Percentiles rank a stretch among this genome's conserved stretches.
phyloP scores from a whole-genome alignment of 2,888 invertebrate genomes.

The Cheilosia soror region DNA sequence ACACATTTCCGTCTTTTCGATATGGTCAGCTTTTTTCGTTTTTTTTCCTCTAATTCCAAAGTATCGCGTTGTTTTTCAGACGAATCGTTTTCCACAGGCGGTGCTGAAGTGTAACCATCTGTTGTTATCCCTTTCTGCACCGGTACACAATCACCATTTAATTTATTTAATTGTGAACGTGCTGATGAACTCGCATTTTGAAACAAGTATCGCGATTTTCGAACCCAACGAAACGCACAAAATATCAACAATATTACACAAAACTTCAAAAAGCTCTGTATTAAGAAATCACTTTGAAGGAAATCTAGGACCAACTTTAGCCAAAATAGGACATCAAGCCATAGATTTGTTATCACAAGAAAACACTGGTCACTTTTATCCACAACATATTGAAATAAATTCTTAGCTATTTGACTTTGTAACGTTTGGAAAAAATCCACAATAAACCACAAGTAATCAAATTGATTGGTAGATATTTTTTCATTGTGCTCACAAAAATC shows the following conservation, averaged over 20 bases:
- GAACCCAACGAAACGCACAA: constrained; percentile 32
- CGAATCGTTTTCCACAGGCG: not conserved
- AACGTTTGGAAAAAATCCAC: constrained; percentile 23
- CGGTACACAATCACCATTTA: not conserved
- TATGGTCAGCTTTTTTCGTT: constrained; percentile 79
- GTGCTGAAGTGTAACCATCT: constrained; percentile 7
- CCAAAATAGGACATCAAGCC: constrained; percentile 26
- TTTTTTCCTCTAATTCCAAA: constrained; percentile 79
- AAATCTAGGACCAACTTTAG: constrained; percentile 7
- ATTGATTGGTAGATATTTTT: constrained; percentile 17
- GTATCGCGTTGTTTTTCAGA: constrained; percentile 2
- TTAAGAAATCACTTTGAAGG: constrained; percentile 35
- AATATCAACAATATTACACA: constrained; percentile 38
- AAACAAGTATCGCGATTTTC: constrained; percentile 6
- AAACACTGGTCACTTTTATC: constrained; percentile 28
- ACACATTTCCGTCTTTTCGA: constrained; percentile 81
- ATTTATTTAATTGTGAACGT: not conserved
- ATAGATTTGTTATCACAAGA: constrained; percentile 23
- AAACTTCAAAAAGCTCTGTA: constrained; percentile 28
- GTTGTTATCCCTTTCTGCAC: constrained; percentile 13
- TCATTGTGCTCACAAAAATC: constrained; percentile 31
- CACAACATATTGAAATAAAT: constrained; percentile 15
- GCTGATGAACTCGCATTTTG: not conserved
- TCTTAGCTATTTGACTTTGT: constrained; percentile 7
- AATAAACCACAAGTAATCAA: constrained; percentile 11